Conservation (phyloP, 1,140 invertebrate genomes). For the Formica exsecta region DNA sequence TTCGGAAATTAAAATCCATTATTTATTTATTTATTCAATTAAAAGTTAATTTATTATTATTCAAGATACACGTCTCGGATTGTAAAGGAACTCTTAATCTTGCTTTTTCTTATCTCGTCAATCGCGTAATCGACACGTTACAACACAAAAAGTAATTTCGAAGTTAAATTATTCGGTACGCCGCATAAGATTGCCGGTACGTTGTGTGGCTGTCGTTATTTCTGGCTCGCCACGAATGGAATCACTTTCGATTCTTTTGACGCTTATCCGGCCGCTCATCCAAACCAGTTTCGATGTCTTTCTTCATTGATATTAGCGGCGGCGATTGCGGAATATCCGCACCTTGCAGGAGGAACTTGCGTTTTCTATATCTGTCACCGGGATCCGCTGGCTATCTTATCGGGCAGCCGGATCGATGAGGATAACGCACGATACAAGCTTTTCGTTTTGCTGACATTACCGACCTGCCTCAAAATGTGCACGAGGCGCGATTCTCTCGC, state of each 20-base stretch:
- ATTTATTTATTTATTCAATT: constrained; percentile 3
- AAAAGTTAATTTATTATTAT: background rate
- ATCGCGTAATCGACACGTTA: background rate
- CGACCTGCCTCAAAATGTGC: constrained; percentile 80
- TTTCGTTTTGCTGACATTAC: constrained; percentile 72
- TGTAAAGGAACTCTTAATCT: background rate
- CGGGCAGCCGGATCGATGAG: constrained; percentile 74
- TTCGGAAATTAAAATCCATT: constrained; percentile 4
- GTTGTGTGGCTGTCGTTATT: constrained; percentile 21
- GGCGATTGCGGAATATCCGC: background rate
- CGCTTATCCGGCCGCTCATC: constrained; percentile 26
- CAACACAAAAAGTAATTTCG: background rate
- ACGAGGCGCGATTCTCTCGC: constrained; percentile 43
- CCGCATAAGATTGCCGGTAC: constrained; percentile 5
- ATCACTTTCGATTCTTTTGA: constrained; percentile 68
- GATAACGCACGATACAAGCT: constrained; percentile 72
- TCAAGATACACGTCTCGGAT: background rate
- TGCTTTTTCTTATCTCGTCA: background rate
- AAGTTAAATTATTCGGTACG: background rate
- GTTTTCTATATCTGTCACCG: constrained; percentile 6
- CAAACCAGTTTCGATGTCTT: constrained; percentile 70
- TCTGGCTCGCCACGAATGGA: constrained; percentile 31
- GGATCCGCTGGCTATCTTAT: constrained; percentile 66
- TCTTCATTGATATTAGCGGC: constrained; percentile 46
- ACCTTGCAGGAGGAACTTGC: background rate